Conservation (phyloP, 1,140 invertebrate genomes). For the Gyrodactylus salaris region DNA sequence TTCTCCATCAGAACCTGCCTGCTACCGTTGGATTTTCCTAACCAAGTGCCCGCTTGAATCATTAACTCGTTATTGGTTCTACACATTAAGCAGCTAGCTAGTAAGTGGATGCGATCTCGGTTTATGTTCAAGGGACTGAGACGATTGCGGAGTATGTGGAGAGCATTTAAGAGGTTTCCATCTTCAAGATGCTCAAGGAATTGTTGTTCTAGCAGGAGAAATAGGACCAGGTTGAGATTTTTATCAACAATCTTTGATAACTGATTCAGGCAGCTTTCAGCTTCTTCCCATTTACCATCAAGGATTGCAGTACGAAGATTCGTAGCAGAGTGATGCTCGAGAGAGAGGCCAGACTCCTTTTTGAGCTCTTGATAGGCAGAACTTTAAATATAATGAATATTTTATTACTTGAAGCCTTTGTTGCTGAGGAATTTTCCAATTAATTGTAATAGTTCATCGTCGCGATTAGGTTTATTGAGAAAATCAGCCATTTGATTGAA, state of each 20-base stretch:
- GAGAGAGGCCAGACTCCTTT: neutral
- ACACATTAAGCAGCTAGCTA: neutral
- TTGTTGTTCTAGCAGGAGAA: conserved; percentile 1
- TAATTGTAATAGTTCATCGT: neutral
- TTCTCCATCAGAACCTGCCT: conserved; percentile 1
- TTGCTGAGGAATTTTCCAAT: neutral
- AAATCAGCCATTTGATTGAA: neutral
- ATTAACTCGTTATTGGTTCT: neutral
- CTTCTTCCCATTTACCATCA: neutral
- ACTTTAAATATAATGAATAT: neutral
- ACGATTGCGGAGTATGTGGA: neutral
- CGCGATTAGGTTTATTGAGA: neutral
- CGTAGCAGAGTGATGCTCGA: neutral
- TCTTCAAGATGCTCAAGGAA: conserved; percentile 1
- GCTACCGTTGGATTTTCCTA: conserved; percentile 1
- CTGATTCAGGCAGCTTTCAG: neutral
- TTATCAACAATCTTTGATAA: neutral
- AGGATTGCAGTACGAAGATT: neutral
- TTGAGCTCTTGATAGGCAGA: neutral
- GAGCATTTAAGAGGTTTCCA: neutral
- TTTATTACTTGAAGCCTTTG: neutral
- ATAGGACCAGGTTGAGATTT: neutral
- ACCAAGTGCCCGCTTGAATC: neutral
- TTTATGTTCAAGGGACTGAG: conserved; percentile 4
- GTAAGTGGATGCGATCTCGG: conserved; percentile 1